Evolutionary conservation across 1,140 invertebrate species (phyloP), one percentile per base, ranked within the genome.

Genomic region (Drosophila busckii): DNA sequence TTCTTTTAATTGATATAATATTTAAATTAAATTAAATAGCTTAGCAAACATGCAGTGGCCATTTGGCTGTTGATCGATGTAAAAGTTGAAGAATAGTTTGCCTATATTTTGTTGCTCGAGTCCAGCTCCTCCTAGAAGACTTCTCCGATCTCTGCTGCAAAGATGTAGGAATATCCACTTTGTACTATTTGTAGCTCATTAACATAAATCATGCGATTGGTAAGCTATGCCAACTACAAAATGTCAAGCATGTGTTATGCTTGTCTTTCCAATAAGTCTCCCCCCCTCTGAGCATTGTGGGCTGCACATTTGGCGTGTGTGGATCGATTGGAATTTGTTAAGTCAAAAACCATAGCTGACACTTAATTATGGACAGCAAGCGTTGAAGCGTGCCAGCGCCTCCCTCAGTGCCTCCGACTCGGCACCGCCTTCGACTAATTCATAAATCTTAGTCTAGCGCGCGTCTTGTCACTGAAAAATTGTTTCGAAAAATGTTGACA

Each of bases 341-440:
- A 82, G 69, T 82, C 75, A 82, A 75, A 68, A 66, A 40, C 65
- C 75, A 70, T 82, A 63, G 69, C 65, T 82, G 75, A 80, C 75
- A 82, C 69, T 75, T 70, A 82, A 82, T 82, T 82, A 82, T 82
- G 49, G 45, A 29, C 10, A 55, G 64, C 59, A 60, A 44, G 75
- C 73, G 54, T 29, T 31, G 73, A 64, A 80, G 73, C 73, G 69
- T 78, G 73, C 58, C 63, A 28, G 32, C 10, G 22, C 22, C 12
- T 19, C 13, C 8, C 12, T 25, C 6, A 1, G 35, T 7, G 19
- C 23, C 35, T n/a, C 26, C 13, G 13, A 9, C 19, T 22, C 23
- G 25, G n/a, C 22, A 10, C 19, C 34, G 32, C 12, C 45, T 19
- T 7, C 23, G 25, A 44, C 2, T 7, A n/a, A 9, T 3, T 32